phyloP scores from a whole-genome alignment of 1,140 invertebrate genomes.

The Cydia splendana region DNA sequence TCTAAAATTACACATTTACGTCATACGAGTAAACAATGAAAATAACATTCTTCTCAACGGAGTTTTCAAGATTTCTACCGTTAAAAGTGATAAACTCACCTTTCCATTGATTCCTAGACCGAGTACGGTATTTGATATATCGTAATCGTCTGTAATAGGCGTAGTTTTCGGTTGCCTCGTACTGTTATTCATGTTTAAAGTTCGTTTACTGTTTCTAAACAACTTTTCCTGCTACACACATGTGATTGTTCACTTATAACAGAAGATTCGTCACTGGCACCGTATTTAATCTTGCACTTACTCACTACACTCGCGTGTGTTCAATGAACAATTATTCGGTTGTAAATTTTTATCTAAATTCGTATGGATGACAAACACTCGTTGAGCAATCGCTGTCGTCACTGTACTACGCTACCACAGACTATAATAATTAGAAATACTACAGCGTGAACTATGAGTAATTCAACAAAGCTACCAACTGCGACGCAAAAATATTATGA shows the following conservation, averaged over 20 bases:
- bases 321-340: conserved; percentile 6
- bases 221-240: conserved; percentile 29
- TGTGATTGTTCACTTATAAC: conserved; percentile 27
- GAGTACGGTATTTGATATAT: conserved; percentile 95
- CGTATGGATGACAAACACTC: conserved; percentile 42
- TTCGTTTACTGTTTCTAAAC: conserved; percentile 33
- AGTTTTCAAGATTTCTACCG: neutral
- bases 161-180: conserved; percentile 84
- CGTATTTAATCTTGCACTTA: conserved; percentile 32
- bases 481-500: neutral
- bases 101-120: conserved; percentile 99
- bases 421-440: conserved; percentile 7
- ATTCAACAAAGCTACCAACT: neutral
- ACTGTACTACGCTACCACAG: conserved; percentile 9
- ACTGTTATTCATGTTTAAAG: conserved; percentile 68
- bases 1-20: conserved; percentile 65
- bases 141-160: conserved; percentile 94
- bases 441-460: neutral
- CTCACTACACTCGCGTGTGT: conserved; percentile 31
- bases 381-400: conserved; percentile 36
- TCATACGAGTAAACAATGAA: conserved; percentile 55
- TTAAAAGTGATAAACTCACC: conserved; percentile 76
- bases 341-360: conserved; percentile 41
- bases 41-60: conserved; percentile 13
- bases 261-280: neutral